Conservation (phyloP, 2,888 invertebrate species). For the Schizotus pectinicornis region DNA sequence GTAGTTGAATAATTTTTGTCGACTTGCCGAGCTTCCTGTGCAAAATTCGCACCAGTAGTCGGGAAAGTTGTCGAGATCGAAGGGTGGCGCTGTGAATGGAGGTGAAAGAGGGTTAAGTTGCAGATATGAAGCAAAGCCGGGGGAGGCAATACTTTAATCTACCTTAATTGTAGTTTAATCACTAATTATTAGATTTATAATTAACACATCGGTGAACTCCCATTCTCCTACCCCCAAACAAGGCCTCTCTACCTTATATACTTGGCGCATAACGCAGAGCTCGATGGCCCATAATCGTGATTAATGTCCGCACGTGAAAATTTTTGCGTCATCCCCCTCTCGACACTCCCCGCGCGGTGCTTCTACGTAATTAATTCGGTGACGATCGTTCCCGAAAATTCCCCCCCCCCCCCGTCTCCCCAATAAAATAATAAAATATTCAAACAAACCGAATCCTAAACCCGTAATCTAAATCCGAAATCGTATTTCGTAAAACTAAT, state of each 20-base stretch:
- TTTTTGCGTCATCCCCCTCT: no score
- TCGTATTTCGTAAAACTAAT: conserved; percentile 53
- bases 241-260: no score
- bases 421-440: conserved; percentile 52
- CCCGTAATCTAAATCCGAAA: conserved; percentile 53
- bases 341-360: neutral
- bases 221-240: no score
- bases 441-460: conserved; percentile 50
- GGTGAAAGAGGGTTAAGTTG: conserved; percentile 14
- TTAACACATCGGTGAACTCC: conserved; percentile 44
- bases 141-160: conserved; percentile 51
- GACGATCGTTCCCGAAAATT: conserved; percentile 9
- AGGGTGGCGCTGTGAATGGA: neutral
- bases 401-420: conserved; percentile 16
- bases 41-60: no score
- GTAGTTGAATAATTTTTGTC: no score
- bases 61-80: no score
- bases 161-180: conserved; percentile 54
- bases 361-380: conserved; percentile 9
- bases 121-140: conserved; percentile 10
- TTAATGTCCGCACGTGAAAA: no score
- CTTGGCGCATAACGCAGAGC: no score
- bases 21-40: no score
- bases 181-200: conserved; percentile 55
- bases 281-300: no score